phyloP scores from a whole-genome alignment of 2,113 vertebrate genomes.

The Elanus axillaris region DNA sequence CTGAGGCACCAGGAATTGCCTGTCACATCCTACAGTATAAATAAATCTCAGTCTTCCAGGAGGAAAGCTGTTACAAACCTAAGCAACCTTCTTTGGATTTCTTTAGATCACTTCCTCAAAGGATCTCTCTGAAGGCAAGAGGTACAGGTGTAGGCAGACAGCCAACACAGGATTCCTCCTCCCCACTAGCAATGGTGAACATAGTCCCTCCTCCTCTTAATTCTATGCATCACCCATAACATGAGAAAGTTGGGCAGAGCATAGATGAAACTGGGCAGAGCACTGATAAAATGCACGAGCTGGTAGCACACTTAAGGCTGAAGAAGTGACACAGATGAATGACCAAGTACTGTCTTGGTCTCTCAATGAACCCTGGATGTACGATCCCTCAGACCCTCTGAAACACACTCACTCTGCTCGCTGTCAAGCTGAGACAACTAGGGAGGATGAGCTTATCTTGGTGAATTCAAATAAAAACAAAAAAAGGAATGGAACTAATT shows the following conservation, averaged over 20 bases:
- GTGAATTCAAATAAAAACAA: background rate
- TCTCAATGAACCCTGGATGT: background rate
- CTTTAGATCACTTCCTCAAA: background rate
- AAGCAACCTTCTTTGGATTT: slow-evolving; percentile 1
- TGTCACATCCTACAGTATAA: slow-evolving; percentile 20
- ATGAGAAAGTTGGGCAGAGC: background rate
- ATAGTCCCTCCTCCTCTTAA: background rate
- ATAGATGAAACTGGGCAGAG: background rate
- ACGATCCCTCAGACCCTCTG: background rate
- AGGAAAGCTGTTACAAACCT: slow-evolving; percentile 24
- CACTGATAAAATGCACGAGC: background rate
- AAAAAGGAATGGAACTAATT: background rate
- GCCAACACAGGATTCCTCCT: background rate
- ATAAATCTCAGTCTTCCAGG: background rate
- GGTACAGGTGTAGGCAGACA: background rate
- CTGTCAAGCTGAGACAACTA: background rate
- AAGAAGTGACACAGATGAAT: background rate
- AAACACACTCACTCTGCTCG: background rate
- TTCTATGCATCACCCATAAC: background rate
- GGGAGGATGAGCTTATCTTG: background rate
- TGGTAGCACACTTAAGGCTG: background rate
- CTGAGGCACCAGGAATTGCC: slow-evolving; percentile 13
- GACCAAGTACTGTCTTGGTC: background rate
- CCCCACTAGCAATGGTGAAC: background rate
- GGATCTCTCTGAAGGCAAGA: background rate